These are phyloP conservation scores for Dasypolia templi DNA, from an alignment of 2,888 invertebrate genomes.

Conservation along the genomic window DNA sequence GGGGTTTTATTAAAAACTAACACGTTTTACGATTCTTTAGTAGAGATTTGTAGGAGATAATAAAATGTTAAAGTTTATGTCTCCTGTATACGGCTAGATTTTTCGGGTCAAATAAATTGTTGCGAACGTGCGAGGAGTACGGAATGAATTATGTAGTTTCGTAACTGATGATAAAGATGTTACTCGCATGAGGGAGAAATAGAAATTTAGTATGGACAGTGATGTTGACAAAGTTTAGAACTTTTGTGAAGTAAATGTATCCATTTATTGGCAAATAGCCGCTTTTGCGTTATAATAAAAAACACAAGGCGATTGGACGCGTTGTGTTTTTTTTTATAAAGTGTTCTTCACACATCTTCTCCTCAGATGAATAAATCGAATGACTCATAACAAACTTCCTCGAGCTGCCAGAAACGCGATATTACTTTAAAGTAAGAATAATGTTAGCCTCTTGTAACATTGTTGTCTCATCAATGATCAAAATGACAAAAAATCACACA, in stretches of 20 bases:
- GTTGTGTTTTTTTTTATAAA: no score
- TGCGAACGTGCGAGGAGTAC: constrained; percentile 48
- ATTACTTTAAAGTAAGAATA: not conserved
- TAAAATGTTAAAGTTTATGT: constrained; percentile 58
- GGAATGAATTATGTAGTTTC: constrained; percentile 35
- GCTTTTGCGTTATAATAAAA: no score
- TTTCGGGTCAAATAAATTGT: constrained; percentile 60
- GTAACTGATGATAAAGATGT: constrained; percentile 14
- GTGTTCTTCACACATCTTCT: no score
- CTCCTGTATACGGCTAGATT: constrained; percentile 51
- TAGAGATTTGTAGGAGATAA: constrained; percentile 48
- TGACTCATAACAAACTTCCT: no score
- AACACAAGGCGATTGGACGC: no score
- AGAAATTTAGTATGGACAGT: not conserved
- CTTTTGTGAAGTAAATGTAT: no score
- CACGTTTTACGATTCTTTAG: constrained; percentile 58
- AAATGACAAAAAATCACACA: no score
- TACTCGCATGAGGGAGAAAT: not conserved
- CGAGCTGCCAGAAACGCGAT: no score
- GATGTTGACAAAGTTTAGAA: not conserved
- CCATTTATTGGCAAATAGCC: no score
- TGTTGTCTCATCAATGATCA: not conserved
- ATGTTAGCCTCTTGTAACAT: not conserved
- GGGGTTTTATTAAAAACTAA: constrained; percentile 60
- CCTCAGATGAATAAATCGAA: no score